Evolutionary conservation across 2,113 vertebrate species (phyloP).

Genomic region (Sisor rabdophorus): DNA sequence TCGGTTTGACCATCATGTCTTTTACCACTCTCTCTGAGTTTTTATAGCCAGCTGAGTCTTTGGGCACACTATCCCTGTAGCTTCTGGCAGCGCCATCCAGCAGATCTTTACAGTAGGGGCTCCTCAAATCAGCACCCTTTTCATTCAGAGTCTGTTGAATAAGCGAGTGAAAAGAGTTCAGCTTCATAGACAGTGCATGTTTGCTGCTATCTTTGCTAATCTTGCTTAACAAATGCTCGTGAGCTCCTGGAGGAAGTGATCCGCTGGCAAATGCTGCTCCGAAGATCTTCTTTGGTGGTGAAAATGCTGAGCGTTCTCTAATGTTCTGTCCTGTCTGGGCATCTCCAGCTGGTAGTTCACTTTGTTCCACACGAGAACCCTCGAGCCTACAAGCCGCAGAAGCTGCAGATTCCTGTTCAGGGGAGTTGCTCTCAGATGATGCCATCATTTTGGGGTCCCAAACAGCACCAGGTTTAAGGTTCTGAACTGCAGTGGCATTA

Average conservation of each 20-base stretch:
- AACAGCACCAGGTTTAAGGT: slow-evolving; percentile 77
- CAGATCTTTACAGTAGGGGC: slow-evolving; percentile 77
- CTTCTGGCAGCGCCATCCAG: slow-evolving; percentile 83
- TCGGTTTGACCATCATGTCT: slow-evolving; percentile 78
- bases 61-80: slow-evolving; percentile 74
- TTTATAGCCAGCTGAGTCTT: slow-evolving; percentile 74
- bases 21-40: slow-evolving; percentile 74
- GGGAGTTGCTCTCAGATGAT: slow-evolving; percentile 65
- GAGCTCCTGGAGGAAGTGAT: slow-evolving; percentile 55
- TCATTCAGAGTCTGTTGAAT: slow-evolving; percentile 80
- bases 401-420: slow-evolving; percentile 64
- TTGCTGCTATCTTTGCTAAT: slow-evolving; percentile 77
- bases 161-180: slow-evolving; percentile 81
- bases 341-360: slow-evolving; percentile 66
- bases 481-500: slow-evolving; percentile 82
- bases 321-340: slow-evolving; percentile 64
- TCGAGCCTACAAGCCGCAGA: slow-evolving; percentile 70
- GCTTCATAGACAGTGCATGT: slow-evolving; percentile 72
- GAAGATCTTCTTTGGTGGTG: slow-evolving; percentile 79
- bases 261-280: slow-evolving; percentile 71
- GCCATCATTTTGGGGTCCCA: slow-evolving; percentile 80
- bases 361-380: slow-evolving; percentile 65
- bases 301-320: slow-evolving; percentile 88
- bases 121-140: slow-evolving; percentile 72
- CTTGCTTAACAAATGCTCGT: slow-evolving; percentile 74